Conservation (phyloP, 2,797 vertebrate species). For the Eulemur coronatus region DNA sequence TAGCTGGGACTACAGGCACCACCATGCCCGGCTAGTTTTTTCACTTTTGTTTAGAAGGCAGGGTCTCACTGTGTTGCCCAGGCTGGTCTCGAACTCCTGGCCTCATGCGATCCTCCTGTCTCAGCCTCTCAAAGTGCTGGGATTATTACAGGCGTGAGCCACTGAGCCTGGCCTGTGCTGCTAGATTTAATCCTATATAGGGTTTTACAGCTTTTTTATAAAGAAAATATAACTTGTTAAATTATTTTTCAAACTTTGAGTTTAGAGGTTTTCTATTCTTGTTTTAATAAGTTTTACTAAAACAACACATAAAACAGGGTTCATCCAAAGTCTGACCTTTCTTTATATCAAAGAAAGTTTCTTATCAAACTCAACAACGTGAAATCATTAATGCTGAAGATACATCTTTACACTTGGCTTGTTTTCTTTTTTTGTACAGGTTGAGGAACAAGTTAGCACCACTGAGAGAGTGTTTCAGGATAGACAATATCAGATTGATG, state of each 20-base stretch:
- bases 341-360: not conserved
- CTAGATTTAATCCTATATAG: not conserved
- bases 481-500: slow-evolving; percentile 95
- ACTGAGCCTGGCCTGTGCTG: not conserved
- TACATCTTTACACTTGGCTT: not conserved
- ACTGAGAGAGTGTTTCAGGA: slow-evolving; percentile 96
- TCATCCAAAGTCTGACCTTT: not conserved
- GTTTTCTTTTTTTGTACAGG: slow-evolving; percentile 80
- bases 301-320: not conserved
- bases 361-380: not conserved
- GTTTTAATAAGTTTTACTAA: not conserved
- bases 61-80: too few relatives aligned
- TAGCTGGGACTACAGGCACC: too few relatives aligned
- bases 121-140: too few relatives aligned
- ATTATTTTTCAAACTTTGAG: not conserved
- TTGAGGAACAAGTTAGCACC: slow-evolving; percentile 95
- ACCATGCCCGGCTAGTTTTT: too few relatives aligned
- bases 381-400: not conserved
- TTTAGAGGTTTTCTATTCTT: not conserved
- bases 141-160: too few relatives aligned
- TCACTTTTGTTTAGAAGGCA: too few relatives aligned
- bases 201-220: not conserved
- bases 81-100: too few relatives aligned
- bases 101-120: too few relatives aligned
- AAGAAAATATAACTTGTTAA: not conserved